Base-by-base conservation (phyloP, 2,888 invertebrate species). In the Apotomis capreana region DNA sequence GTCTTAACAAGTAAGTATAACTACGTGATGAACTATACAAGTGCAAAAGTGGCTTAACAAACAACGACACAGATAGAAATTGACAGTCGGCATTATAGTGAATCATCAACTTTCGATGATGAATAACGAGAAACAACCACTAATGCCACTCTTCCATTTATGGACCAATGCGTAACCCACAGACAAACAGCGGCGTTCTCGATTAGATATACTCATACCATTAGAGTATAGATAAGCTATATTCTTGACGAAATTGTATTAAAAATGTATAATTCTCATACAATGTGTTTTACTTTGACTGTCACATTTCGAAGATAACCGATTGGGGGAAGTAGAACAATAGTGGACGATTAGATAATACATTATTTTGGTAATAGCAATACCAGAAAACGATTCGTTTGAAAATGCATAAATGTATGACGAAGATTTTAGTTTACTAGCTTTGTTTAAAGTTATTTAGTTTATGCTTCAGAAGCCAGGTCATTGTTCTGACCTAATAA, bases 91-190 rank as follows among this genome's bases (percentile, higher is more conserved):
- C 63, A 46, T 49, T 15, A 58, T 8, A 46, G 58, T 67, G 71
- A 62, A 62, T 68, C 71, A 67, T 62, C 71, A 68, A 68, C 71
- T 71, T 71, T 71, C 67, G 44, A 68, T 57, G 57, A 60, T 60
- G 70, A 26, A 70, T 71, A 71, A 68, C 68, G 68, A 68, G 71
- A 68, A 62, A 62, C 68, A 62, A 37, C 61, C 61, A 68, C 55
- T 71, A 44, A 68, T 57, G 57, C 57, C 51, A 57, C 57, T 61
- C 67, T 62, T 62, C 68, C 71, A 71, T 68, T 61, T 71, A 68
- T 68, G 60, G 67, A 62, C 68, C 68, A 51, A 71, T 37, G 26
- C 46, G 61, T 71, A 68, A 55, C 54, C 67, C 55, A 61, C 55
- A 54, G 67, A 67, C 65, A 69, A 10, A 44, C 44, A 57, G 44